phyloP scores from a whole-genome alignment of 2,113 vertebrate species.

The Malurus cyaneus region DNA sequence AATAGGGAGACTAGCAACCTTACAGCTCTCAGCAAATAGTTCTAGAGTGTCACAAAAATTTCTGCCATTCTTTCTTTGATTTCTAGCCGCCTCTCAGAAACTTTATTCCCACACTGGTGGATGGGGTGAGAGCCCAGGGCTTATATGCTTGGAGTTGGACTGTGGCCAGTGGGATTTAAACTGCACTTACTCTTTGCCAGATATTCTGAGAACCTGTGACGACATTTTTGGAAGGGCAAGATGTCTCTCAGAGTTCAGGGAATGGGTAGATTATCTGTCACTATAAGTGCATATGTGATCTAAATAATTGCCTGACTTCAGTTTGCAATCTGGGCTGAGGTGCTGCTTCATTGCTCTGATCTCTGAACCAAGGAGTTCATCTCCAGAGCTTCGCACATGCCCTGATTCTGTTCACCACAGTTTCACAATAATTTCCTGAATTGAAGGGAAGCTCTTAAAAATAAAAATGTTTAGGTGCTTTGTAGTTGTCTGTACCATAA shows the following conservation, averaged over 20 bases:
- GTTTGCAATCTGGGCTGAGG: not conserved
- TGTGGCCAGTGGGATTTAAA: conserved; percentile 19
- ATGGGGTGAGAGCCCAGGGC: not conserved
- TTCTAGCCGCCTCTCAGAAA: conserved; percentile 15
- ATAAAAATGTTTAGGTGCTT: not conserved
- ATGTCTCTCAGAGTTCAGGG: conserved; percentile 42
- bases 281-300: not conserved
- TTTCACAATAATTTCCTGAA: not conserved
- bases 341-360: not conserved
- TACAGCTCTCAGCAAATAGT: conserved; percentile 22
- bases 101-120: conserved; percentile 30
- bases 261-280: conserved; percentile 19
- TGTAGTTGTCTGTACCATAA: conserved; percentile 1
- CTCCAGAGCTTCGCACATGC: not conserved
- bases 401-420: not conserved
- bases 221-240: conserved; percentile 60
- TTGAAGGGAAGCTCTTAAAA: not conserved
- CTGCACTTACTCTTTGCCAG: not conserved
- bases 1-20: not conserved
- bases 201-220: conserved; percentile 29
- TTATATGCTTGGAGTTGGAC: not conserved
- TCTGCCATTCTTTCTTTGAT: conserved; percentile 44
- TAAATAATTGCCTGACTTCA: conserved; percentile 26
- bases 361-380: not conserved
- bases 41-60: not conserved